Evolutionary conservation across 2,888 invertebrate species (phyloP).

Genomic region (Tetragonisca angustula): DNA sequence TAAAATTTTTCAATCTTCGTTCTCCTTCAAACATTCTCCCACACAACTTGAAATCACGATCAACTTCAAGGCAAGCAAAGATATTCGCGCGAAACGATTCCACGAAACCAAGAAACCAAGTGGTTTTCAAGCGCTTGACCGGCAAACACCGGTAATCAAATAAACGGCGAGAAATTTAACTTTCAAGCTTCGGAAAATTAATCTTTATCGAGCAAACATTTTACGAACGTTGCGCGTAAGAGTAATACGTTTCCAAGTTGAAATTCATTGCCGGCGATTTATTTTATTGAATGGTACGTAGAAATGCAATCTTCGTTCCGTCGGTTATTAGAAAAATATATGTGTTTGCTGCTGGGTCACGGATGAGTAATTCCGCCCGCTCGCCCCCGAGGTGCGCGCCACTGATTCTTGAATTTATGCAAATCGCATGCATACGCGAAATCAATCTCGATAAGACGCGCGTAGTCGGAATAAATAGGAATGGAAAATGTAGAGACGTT

Average conservation of each 20-base stretch:
- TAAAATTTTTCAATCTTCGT: no score
- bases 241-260: background rate
- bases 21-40: no score
- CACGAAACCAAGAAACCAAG: no score
- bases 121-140: no score
- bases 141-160: background rate
- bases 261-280: background rate
- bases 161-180: background rate
- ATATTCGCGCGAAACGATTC: no score
- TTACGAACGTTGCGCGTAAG: background rate
- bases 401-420: constrained; percentile 44
- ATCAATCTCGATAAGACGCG: constrained; percentile 46
- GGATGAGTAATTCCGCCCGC: constrained; percentile 7
- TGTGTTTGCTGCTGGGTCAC: background rate
- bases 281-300: background rate
- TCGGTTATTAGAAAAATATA: background rate
- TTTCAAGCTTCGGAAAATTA: background rate
- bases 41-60: no score
- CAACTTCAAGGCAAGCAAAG: no score
- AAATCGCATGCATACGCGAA: constrained; percentile 41
- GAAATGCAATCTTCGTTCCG: background rate
- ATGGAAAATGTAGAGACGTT: constrained; percentile 11
- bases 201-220: background rate
- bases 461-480: constrained; percentile 33
- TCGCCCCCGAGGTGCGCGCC: constrained; percentile 1